These are phyloP conservation scores for Allacma fusca DNA, from an alignment of 2,888 invertebrate genomes.

Conservation along the genomic window DNA sequence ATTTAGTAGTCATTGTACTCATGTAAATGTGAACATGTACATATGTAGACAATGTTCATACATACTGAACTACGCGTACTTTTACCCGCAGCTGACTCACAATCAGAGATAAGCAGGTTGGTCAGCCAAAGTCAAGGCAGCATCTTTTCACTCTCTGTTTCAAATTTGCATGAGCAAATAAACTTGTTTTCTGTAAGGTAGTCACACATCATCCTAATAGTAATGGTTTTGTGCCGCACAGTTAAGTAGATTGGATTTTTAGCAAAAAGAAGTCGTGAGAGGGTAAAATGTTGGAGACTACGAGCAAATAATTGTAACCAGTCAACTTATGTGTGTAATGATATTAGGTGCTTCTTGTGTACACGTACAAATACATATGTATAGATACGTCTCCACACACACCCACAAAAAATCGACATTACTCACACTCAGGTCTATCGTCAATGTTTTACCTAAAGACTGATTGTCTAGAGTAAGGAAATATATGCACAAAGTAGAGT, in stretches of 20 bases:
- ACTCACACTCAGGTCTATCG: not conserved
- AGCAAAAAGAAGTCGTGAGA: not conserved
- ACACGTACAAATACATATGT: not conserved
- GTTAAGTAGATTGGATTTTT: conserved; percentile 16
- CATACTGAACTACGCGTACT: no score
- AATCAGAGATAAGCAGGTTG: not conserved
- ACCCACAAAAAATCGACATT: not conserved
- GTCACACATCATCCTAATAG: conserved; percentile 8
- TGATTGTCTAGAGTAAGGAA: no score
- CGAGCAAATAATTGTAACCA: conserved; percentile 5
- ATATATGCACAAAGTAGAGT: no score
- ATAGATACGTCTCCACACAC: not conserved
- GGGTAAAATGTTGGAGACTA: conserved; percentile 1
- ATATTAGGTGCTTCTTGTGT: not conserved
- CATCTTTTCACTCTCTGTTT: conserved; percentile 12
- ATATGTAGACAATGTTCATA: no score
- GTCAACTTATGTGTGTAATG: not conserved
- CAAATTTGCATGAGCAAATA: conserved; percentile 16
- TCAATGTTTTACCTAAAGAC: not conserved
- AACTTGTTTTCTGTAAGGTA: conserved; percentile 16
- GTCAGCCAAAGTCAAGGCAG: not conserved
- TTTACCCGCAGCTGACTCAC: not conserved
- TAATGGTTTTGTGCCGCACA: not conserved
- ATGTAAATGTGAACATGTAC: no score
- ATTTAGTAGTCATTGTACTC: no score